Evolutionary conservation across 2,113 vertebrate species (phyloP).

Genomic region (Chionodraco myersi): DNA sequence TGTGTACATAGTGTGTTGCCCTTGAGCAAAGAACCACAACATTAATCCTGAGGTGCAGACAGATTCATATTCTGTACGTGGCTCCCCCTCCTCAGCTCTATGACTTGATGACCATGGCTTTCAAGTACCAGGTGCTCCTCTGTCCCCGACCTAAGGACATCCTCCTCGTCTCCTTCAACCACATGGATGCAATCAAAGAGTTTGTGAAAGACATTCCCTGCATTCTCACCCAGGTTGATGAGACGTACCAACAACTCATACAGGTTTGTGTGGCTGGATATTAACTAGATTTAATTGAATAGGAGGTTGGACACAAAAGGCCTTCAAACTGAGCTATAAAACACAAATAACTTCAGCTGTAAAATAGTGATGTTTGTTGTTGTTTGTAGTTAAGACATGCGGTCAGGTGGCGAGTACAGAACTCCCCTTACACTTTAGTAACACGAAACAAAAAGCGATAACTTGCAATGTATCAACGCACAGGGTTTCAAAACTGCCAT

Average conservation of each 20-base stretch:
- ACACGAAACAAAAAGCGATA: neutral
- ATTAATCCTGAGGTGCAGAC: neutral
- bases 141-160: conserved; percentile 94
- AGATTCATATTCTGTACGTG: conserved; percentile 18
- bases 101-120: conserved; percentile 99
- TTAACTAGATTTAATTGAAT: neutral
- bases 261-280: conserved; percentile 80
- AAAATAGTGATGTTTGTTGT: neutral
- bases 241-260: conserved; percentile 89
- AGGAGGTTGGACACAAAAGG: neutral
- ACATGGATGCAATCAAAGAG: conserved; percentile 96
- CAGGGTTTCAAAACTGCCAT: too few relatives aligned
- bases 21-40: neutral
- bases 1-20: neutral
- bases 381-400: neutral
- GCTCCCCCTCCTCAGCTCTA: conserved; percentile 89
- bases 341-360: neutral
- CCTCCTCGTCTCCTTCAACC: conserved; percentile 95
- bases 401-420: neutral
- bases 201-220: conserved; percentile 90
- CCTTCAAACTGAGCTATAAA: neutral
- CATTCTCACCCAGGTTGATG: conserved; percentile 93
- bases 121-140: conserved; percentile 97
- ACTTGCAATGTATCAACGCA: neutral
- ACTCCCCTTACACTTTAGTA: neutral